Evolutionary conservation across 2,888 invertebrate genomes (phyloP), one percentile per base, ranked within the genome.

Genomic region (Drosophila prostipennis): DNA sequence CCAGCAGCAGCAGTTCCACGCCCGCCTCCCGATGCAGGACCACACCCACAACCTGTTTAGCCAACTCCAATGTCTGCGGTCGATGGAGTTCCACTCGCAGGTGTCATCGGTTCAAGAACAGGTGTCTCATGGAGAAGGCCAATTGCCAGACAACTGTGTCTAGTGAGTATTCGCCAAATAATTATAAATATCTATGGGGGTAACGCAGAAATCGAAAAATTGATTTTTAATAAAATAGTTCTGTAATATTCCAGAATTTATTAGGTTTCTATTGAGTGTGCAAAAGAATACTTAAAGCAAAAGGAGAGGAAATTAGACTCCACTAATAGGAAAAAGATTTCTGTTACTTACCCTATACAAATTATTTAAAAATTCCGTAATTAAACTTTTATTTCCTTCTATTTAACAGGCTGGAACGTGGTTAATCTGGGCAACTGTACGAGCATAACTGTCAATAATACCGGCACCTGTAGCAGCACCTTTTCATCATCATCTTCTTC

Each of bases 351-450:
- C 1, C 19, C 1, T 19, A 19, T 19, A 19, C 19, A 19, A 26
- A 26, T 6, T 26, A 5, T n/a, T 10, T 26, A 23, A 6, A n/a
- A 19, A 2, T 34, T 4, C 3, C 13, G 6, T 10, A 10, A n/a
- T 1, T 13, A 6, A 19, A 19, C 14, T 10, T 0, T 11, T 13
- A 11, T 3, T 5, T 34, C 13, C 5, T 1, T 34, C 3, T n/a
- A 14, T 48, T 8, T 0, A 1, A 4, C n/a, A 72, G 72, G 71
- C 5, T 72, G 52, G 64, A 72, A 72, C 23, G 7, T 39, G 2
- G 54, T 72, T 0, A 54, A 23, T 10, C 3, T 58, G 10, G 65
- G 65, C 29, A 72, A 71, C 40, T 72, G 72, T 19, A 10, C 72
- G 3, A 65, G 39, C 32, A 64, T 71, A 13, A 5, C 57, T 8